Evolutionary conservation across 2,888 invertebrate genomes (phyloP), one percentile per base, ranked within the genome.

Genomic region (Notocelia uddmanniana): DNA sequence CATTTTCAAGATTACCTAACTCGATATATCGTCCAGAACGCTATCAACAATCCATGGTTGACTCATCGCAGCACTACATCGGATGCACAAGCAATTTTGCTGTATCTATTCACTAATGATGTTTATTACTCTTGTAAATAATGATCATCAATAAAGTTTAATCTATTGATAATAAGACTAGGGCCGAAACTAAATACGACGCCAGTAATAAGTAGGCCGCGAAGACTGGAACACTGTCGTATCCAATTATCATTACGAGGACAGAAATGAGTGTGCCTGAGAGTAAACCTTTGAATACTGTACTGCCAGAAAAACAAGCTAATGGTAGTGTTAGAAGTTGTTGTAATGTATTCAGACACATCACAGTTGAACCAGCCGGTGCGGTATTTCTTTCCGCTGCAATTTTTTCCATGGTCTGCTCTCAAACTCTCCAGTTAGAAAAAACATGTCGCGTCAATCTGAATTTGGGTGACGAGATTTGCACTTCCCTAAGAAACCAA

Each of bases 391-490:
- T 85, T 26, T 73, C 78, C 19, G 78, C 80, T 1, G 77, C 77
- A 21, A 73, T 94, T 10, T 79, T 94, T 23, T 95, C 96, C 0
- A 94, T 95, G 50, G 82, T 97, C 73, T 96, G 96, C 18, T 96
- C 96, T 11, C 96, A 97, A 85, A 97, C 97, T 85, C 88, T 97
- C 10, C 96, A 96, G 82, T 88, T 97, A 76, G 97, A 97, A 84
- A 97, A 97, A 85, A 96, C 97, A 0, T 97, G 97, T 80, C 89
- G 97, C 19, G 97, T 97, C 0, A 97, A 97, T 82, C 89, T 97
- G 76, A 94, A 91, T 3, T 96, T 96, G 77, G 91, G 95, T 0
- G 93, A 94, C 58, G 94, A 94, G 76, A 94, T 97, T 1, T 97
- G 97, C 83, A 95, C 95, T 77, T 96, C 97, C 0, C 86, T 97